Conservation (phyloP, 2,113 vertebrate genomes). For the Gymnobelideus leadbeateri region DNA sequence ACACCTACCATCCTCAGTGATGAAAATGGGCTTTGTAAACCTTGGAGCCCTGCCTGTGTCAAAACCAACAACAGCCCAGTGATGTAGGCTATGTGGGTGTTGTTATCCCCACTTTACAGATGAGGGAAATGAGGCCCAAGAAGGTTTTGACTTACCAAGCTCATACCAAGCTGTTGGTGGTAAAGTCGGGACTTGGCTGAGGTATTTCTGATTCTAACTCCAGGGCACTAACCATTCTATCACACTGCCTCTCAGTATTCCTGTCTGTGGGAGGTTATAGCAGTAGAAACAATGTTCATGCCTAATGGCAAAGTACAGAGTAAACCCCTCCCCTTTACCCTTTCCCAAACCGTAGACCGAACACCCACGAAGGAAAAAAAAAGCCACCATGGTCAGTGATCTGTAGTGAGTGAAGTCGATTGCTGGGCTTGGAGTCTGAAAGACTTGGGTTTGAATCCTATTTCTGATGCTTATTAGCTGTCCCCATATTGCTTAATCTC, state of each 20-base stretch:
- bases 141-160: background rate
- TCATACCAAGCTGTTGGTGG: background rate
- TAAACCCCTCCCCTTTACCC: background rate
- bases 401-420: background rate
- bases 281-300: background rate
- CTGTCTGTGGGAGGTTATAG: background rate
- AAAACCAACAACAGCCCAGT: background rate
- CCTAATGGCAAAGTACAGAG: background rate
- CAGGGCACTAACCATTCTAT: background rate
- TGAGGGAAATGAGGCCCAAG: background rate
- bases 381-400: background rate
- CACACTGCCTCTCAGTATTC: background rate
- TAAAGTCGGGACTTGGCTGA: background rate
- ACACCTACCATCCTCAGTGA: background rate
- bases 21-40: background rate
- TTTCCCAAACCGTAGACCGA: slow-evolving; percentile 12
- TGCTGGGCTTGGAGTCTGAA: background rate
- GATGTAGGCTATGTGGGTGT: background rate
- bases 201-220: background rate
- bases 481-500: background rate
- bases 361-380: background rate
- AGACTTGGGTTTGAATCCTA: background rate
- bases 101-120: background rate
- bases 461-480: background rate
- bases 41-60: background rate